A percentile compares a stretch with the other conserved stretches of the same genome.
Conservation (phyloP, 2,797 vertebrate species). For the Epinephelus malabaricus region DNA sequence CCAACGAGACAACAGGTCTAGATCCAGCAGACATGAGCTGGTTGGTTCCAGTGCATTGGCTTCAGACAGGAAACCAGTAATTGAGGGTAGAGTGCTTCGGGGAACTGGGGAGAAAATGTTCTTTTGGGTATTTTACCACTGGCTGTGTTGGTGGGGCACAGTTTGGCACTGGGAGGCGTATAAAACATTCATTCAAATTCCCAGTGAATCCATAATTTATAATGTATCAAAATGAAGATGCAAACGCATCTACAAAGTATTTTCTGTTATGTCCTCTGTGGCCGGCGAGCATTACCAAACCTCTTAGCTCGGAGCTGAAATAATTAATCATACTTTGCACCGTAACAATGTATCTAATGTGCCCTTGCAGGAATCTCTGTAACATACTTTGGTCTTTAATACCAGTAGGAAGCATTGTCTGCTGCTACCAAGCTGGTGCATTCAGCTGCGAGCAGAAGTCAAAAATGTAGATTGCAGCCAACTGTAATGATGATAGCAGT, state of each 20-base stretch:
- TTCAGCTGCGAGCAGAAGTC: conserved; percentile 15
- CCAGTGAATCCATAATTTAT: conserved; percentile 59
- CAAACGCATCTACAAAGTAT: conserved; percentile 40
- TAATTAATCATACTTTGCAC: conserved; percentile 17
- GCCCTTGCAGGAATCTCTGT: not conserved
- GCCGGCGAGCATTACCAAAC: conserved; percentile 19
- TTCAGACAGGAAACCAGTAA: conserved; percentile 43
- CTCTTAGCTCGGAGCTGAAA: not conserved
- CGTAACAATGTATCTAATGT: not conserved
- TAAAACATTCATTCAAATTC: conserved; percentile 61
- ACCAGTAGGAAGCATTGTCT: not conserved
- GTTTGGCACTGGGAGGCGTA: conserved; percentile 36
- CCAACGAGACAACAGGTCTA: conserved; percentile 6
- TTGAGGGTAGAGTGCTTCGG: conserved; percentile 32
- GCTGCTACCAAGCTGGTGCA: not conserved
- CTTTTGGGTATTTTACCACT: conserved; percentile 49
- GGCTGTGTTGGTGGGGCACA: conserved; percentile 36
- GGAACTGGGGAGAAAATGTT: conserved; percentile 34
- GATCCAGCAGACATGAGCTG: conserved; percentile 32
- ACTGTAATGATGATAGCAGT: conserved; percentile 39
- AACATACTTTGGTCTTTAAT: not conserved
- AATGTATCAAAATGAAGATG: conserved; percentile 47
- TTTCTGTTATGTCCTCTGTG: conserved; percentile 31
- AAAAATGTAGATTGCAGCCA: conserved; percentile 51
- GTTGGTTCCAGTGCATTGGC: conserved; percentile 15